phyloP scores from a whole-genome alignment of 2,113 vertebrate genomes.

The Mixornis gularis region DNA sequence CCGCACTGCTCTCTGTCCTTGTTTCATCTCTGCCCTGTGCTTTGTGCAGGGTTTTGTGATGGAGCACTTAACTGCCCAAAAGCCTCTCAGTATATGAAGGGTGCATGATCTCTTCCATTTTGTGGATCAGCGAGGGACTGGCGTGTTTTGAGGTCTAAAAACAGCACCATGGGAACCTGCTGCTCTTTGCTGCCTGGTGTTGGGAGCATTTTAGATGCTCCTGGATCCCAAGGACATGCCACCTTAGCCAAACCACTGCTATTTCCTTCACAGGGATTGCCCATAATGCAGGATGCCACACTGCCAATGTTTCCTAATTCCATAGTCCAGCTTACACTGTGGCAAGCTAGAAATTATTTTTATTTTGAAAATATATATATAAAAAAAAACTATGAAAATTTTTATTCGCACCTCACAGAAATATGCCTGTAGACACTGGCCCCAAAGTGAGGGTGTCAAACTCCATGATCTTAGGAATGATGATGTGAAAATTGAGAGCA shows the following conservation, averaged over 20 bases:
- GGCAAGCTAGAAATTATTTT: background rate
- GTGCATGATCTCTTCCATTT: background rate
- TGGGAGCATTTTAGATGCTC: background rate
- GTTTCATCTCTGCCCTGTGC: background rate
- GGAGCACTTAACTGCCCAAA: background rate
- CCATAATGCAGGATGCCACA: background rate
- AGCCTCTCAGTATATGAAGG: background rate
- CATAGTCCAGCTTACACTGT: background rate
- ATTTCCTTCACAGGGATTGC: background rate
- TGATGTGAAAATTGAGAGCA: background rate
- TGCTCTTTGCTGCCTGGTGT: background rate
- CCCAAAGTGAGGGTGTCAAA: background rate
- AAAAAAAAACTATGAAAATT: background rate
- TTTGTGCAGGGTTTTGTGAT: background rate
- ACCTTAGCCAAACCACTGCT: background rate
- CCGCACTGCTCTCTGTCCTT: accelerated
- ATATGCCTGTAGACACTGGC: background rate
- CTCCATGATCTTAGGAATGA: background rate
- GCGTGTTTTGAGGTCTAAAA: background rate
- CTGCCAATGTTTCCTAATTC: background rate
- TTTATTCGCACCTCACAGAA: background rate
- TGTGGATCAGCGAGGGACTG: background rate
- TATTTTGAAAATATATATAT: background rate
- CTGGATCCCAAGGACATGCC: background rate
- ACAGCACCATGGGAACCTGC: background rate